A percentile compares a stretch with the other conserved stretches of the same genome.
Conservation (phyloP, 2,797 vertebrate genomes). For the Antrozous pallidus region DNA sequence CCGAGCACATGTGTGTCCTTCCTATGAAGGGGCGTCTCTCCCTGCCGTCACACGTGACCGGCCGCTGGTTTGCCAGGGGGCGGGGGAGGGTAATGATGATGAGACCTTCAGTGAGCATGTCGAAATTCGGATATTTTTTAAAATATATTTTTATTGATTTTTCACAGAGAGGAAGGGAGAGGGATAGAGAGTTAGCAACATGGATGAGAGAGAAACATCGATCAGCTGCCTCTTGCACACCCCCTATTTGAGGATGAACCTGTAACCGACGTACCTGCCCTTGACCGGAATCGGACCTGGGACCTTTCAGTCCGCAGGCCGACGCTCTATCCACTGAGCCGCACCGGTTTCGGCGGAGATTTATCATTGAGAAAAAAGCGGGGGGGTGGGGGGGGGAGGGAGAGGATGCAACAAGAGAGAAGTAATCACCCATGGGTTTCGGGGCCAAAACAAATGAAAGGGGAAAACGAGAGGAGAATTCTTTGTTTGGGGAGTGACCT, state of each 20-base stretch:
- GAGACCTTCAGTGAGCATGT: constrained; percentile 37
- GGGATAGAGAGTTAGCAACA: no score
- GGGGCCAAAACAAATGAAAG: constrained; percentile 55
- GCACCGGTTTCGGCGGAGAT: no score
- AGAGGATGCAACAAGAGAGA: not conserved
- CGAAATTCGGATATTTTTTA: constrained; percentile 66
- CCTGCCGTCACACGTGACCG: constrained; percentile 49
- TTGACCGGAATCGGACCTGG: no score
- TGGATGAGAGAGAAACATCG: no score
- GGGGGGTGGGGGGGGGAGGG: constrained; percentile 29
- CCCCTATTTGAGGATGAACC: no score
- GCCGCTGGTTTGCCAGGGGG: constrained; percentile 59
- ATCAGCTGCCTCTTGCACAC: no score
- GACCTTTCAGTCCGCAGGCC: no score
- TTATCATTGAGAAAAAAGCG: constrained; percentile 51
- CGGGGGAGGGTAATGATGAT: constrained; percentile 8
- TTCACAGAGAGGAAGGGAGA: no score
- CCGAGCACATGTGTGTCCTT: constrained; percentile 50
- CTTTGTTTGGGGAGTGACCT: constrained; percentile 62
- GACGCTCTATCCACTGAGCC: no score
- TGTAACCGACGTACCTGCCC: no score
- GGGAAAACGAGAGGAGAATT: constrained; percentile 65
- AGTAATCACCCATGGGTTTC: not conserved
- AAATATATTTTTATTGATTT: no score
- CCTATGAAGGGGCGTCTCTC: constrained; percentile 59